phyloP scores from a whole-genome alignment of 2,888 invertebrate genomes.

The Phyllotreta striolata region DNA sequence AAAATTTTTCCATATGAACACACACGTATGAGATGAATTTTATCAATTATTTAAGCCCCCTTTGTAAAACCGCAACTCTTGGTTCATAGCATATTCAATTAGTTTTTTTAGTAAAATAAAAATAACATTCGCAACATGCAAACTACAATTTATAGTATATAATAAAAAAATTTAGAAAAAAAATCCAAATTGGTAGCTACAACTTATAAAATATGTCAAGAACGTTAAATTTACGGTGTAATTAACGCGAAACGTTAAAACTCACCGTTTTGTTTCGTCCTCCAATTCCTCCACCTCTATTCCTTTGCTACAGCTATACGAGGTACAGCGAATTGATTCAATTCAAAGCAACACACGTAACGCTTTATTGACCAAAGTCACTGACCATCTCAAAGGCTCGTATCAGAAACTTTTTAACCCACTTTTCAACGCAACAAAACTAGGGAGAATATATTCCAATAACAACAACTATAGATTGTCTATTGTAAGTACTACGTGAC shows the following conservation, averaged over 20 bases:
- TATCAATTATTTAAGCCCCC: too few relatives aligned
- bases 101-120: too few relatives aligned
- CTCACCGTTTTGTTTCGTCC: slow-evolving; percentile 13
- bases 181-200: neutral
- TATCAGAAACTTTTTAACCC: neutral
- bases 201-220: slow-evolving; percentile 21
- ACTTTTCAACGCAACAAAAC: too few relatives aligned
- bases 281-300: slow-evolving; percentile 11
- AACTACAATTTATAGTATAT: neutral
- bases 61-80: too few relatives aligned
- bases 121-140: too few relatives aligned
- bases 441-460: neutral
- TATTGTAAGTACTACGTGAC: neutral
- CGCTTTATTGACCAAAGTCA: slow-evolving; percentile 13
- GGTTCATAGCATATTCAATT: too few relatives aligned
- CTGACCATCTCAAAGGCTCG: slow-evolving; percentile 16
- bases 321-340: slow-evolving; percentile 17
- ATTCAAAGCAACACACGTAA: slow-evolving; percentile 19
- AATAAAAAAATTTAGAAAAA: slow-evolving; percentile 9
- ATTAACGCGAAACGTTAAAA: slow-evolving; percentile 1
- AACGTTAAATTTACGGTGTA: slow-evolving; percentile 9
- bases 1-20: too few relatives aligned
- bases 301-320: slow-evolving; percentile 9
- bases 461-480: neutral
- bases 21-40: too few relatives aligned